phyloP scores from a whole-genome alignment of 2,113 vertebrate species.

The Varanus komodoensis region DNA sequence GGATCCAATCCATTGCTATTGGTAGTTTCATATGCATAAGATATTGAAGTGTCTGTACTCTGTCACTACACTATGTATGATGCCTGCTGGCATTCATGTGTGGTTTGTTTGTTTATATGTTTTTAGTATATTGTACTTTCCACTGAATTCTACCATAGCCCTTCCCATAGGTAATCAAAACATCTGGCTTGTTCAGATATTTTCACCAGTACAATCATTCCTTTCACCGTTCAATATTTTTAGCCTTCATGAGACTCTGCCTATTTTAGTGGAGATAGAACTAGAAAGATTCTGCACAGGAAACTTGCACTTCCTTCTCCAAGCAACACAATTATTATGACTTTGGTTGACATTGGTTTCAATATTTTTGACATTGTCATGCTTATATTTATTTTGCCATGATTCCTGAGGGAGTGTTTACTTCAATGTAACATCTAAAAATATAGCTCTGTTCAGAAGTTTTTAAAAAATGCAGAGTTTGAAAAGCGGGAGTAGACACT shows the following conservation, averaged over 20 bases:
- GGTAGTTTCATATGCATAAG: not conserved
- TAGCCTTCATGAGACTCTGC: not conserved
- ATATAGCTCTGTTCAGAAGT: not conserved
- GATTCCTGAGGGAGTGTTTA: not conserved
- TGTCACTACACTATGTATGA: not conserved
- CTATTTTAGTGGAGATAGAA: not conserved
- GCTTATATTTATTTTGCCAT: not conserved
- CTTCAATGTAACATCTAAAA: not conserved
- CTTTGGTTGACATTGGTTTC: too few species aligned
- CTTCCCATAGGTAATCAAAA: not conserved
- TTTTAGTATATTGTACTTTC: not conserved
- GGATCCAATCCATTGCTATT: too few species aligned
- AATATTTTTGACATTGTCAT: not conserved
- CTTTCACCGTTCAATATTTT: not conserved
- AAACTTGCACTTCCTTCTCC: too few species aligned
- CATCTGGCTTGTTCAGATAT: not conserved
- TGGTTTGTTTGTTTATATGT: too few species aligned
- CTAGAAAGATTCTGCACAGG: not conserved
- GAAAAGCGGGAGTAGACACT: not conserved
- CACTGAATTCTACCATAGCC: not conserved
- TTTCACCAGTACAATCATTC: not conserved
- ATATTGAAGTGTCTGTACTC: not conserved
- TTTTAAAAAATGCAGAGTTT: not conserved
- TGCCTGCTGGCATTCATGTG: not conserved
- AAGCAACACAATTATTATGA: too few species aligned